Conservation (phyloP, 2,113 vertebrate species). For the Ciconia boyciana region DNA sequence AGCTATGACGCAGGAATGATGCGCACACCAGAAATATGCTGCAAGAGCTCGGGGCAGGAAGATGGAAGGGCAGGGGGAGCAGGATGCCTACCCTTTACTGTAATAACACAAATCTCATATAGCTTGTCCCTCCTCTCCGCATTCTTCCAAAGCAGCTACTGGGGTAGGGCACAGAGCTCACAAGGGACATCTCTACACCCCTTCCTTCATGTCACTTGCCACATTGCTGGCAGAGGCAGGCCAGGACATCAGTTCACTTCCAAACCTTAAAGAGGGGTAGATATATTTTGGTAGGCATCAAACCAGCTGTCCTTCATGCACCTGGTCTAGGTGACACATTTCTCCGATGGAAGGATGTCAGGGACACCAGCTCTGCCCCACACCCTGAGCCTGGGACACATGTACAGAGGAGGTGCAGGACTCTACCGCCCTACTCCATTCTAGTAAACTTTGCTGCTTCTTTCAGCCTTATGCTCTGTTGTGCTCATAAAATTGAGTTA, state of each 20-base stretch:
- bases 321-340: background rate
- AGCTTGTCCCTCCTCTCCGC: background rate
- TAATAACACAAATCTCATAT: background rate
- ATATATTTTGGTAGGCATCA: background rate
- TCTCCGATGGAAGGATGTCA: background rate
- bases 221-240: background rate
- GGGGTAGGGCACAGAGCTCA: background rate
- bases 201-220: background rate
- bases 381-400: background rate
- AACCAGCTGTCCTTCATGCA: background rate
- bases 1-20: background rate
- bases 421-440: background rate
- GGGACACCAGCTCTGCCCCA: background rate
- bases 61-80: background rate
- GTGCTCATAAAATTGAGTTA: background rate
- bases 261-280: background rate
- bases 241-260: background rate
- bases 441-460: background rate
- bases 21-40: background rate
- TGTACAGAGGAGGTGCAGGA: background rate
- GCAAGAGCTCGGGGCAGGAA: background rate
- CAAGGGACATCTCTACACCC: background rate
- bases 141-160: background rate
- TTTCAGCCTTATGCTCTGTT: background rate
- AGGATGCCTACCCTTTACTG: background rate